Conservation (phyloP, 1,140 invertebrate species). For the Drosophila watanabei region DNA sequence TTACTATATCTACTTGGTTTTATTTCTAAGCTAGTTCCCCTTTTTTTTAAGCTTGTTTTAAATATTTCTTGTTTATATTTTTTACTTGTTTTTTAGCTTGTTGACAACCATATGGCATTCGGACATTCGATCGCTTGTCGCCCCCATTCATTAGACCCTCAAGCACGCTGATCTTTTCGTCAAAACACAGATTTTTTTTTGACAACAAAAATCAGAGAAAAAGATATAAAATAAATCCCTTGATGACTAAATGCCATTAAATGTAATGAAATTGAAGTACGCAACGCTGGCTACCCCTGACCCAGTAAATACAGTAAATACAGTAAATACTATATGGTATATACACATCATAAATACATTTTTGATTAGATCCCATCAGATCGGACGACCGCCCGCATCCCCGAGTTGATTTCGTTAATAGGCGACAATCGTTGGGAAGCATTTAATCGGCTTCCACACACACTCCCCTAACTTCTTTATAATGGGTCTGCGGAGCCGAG, state of each 20-base stretch:
- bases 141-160: conserved; percentile 34
- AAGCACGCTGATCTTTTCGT: conserved; percentile 16
- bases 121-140: conserved; percentile 38
- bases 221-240: conserved; percentile 27
- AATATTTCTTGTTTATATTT: neutral
- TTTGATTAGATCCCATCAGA: conserved; percentile 72
- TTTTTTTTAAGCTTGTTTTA: neutral
- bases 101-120: conserved; percentile 44
- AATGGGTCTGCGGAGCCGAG: conserved; percentile 33
- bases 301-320: too few species aligned
- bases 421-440: conserved; percentile 68
- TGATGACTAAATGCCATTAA: conserved; percentile 79
- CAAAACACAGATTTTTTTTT: neutral
- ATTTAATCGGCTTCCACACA: conserved; percentile 65
- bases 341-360: conserved; percentile 73
- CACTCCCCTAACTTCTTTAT: conserved; percentile 42
- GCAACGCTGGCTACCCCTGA: conserved; percentile 68
- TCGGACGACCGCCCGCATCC: conserved; percentile 68
- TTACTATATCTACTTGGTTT: too few species aligned
- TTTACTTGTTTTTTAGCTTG: conserved; percentile 9
- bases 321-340: conserved; percentile 5
- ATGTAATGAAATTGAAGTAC: conserved; percentile 77
- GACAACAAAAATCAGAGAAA: neutral
- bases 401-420: conserved; percentile 74
- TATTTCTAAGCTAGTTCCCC: too few species aligned